Evolutionary conservation across 2,797 vertebrate genomes (phyloP).

Genomic region (Xenentodon cancila): DNA sequence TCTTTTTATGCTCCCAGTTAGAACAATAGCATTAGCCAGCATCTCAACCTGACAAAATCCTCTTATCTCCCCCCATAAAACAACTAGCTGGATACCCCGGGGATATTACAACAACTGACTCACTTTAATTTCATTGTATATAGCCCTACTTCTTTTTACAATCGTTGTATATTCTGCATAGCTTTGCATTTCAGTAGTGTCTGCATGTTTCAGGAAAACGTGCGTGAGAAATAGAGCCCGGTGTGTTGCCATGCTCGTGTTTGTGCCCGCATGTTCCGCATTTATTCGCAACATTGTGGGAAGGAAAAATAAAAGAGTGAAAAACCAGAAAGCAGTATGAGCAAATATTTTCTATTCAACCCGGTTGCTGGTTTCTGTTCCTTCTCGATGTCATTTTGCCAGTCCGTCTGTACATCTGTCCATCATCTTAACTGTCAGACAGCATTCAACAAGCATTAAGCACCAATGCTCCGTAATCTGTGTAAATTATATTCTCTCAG

Average conservation of each 20-base stretch:
- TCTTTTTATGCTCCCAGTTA: conserved; percentile 67
- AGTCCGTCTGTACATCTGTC: conserved; percentile 37
- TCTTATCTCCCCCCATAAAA: conserved; percentile 78
- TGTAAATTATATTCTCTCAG: conserved; percentile 70
- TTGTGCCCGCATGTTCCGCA: conserved; percentile 33
- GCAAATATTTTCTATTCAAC: conserved; percentile 43
- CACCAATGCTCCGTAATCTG: conserved; percentile 68
- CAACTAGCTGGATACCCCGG: conserved; percentile 71
- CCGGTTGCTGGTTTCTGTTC: conserved; percentile 48
- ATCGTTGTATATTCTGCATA: conserved; percentile 57
- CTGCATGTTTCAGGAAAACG: conserved; percentile 14
- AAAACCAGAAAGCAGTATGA: conserved; percentile 33
- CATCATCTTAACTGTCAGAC: conserved; percentile 53
- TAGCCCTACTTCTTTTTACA: conserved; percentile 58
- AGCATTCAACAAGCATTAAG: conserved; percentile 48
- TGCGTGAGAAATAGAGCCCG: conserved; percentile 19
- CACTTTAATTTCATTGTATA: conserved; percentile 78
- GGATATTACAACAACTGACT: conserved; percentile 71
- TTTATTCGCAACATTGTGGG: conserved; percentile 29
- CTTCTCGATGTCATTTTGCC: conserved; percentile 44
- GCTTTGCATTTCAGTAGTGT: conserved; percentile 56
- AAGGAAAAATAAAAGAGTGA: conserved; percentile 4
- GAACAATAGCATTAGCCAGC: conserved; percentile 78
- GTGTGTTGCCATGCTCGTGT: conserved; percentile 23
- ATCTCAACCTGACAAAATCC: conserved; percentile 80